Conservation (phyloP, 2,797 vertebrate genomes). For the Melanotaenia parkinsoni region DNA sequence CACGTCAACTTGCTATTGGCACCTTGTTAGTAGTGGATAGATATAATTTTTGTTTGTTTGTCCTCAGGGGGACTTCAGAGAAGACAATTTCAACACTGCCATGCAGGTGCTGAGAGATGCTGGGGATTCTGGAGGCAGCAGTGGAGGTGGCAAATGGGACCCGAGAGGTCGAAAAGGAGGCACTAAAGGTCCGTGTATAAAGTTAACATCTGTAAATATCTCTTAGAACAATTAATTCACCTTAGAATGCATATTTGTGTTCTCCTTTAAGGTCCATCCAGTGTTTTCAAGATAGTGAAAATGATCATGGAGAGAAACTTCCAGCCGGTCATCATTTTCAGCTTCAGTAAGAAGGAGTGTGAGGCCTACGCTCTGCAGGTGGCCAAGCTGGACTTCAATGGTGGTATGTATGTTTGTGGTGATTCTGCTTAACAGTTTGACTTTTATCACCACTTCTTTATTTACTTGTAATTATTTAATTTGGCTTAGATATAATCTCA, state of each 20-base stretch:
- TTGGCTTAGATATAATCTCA: too few species aligned
- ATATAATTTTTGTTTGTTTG: background rate
- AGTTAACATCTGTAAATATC: background rate
- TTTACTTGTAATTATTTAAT: background rate
- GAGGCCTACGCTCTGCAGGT: slow-evolving; percentile 98
- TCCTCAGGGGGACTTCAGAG: slow-evolving; percentile 94
- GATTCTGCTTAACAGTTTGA: background rate
- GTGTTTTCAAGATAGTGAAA: slow-evolving; percentile 99
- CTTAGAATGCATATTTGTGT: background rate
- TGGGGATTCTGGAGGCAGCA: slow-evolving; percentile 84
- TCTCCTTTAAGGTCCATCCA: slow-evolving; percentile 88
- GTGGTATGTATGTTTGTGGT: slow-evolving; percentile 78
- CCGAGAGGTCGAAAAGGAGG: slow-evolving; percentile 94
- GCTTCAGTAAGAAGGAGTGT: slow-evolving; percentile 99
- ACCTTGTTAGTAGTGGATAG: background rate
- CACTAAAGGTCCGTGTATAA: slow-evolving; percentile 87
- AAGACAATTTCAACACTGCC: slow-evolving; percentile 99
- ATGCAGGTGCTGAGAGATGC: slow-evolving; percentile 97
- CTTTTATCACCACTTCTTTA: background rate
- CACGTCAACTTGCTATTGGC: background rate
- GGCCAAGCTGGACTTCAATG: slow-evolving; percentile 97
- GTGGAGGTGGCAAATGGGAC: slow-evolving; percentile 88
- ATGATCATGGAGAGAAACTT: slow-evolving; percentile 99
- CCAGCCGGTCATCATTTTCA: slow-evolving; percentile 99
- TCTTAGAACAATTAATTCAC: background rate